Conservation (phyloP, 2,113 vertebrate genomes). For the Brienomyrus longianalis region DNA sequence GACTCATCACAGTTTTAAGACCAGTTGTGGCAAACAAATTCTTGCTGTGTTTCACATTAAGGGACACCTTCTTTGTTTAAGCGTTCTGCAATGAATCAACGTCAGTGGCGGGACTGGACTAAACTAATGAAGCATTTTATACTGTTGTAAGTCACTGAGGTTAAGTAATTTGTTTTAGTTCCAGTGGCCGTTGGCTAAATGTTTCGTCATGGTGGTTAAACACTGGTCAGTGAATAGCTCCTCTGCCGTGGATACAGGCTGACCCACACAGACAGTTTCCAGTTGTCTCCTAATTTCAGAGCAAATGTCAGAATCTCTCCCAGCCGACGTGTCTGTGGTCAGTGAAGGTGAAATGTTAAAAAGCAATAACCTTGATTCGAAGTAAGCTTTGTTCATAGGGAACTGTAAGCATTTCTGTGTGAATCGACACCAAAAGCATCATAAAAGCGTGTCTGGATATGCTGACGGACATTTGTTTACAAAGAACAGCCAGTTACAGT, state of each 20-base stretch:
- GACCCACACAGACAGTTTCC: neutral
- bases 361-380: neutral
- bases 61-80: neutral
- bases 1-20: neutral
- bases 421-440: neutral
- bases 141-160: neutral
- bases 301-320: neutral
- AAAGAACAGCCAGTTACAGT: neutral
- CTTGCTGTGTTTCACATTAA: neutral
- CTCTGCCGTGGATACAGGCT: neutral
- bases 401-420: neutral
- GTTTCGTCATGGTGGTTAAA: neutral
- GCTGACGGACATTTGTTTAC: neutral
- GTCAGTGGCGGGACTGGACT: neutral
- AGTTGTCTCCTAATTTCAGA: neutral
- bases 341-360: neutral
- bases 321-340: neutral
- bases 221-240: constrained; percentile 40
- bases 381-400: neutral
- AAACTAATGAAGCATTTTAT: neutral
- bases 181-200: neutral
- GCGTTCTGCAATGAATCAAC: neutral
- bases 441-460: neutral
- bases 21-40: neutral
- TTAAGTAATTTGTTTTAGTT: constrained; percentile 4